These are phyloP conservation scores for Tetranychus cinnabarinus DNA, from an alignment of 1,140 invertebrate genomes.

Conservation along the genomic window DNA sequence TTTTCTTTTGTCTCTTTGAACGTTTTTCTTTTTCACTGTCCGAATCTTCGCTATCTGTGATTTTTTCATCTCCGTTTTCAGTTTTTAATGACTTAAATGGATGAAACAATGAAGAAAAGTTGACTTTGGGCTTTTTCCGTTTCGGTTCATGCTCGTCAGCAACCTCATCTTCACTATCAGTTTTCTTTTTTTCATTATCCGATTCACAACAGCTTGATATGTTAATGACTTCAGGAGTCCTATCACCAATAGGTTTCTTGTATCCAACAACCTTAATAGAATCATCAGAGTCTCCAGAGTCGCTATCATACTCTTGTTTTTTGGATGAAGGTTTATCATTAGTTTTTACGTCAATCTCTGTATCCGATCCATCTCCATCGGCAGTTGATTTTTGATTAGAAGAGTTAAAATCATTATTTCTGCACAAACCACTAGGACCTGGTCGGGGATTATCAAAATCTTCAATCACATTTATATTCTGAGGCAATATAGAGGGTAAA, in stretches of 20 bases:
- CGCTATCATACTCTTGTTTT: slow-evolving; percentile 3
- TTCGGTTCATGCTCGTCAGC: too few species aligned
- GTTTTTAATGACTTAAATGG: too few species aligned
- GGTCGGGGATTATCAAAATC: slow-evolving; percentile 4
- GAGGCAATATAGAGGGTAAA: too few species aligned
- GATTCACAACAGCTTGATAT: slow-evolving; percentile 9
- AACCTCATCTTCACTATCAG: not conserved
- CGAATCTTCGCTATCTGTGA: too few species aligned
- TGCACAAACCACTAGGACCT: not conserved
- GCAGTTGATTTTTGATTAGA: not conserved
- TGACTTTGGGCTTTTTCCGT: too few species aligned
- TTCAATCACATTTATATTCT: slow-evolving; percentile 1
- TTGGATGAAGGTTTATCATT: not conserved
- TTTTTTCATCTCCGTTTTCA: too few species aligned
- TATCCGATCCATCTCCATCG: slow-evolving; percentile 2
- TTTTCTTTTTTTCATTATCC: not conserved
- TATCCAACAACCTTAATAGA: slow-evolving; percentile 21
- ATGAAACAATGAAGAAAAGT: too few species aligned
- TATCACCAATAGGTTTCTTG: slow-evolving; percentile 27
- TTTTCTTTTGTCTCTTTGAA: too few species aligned
- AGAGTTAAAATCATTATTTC: not conserved
- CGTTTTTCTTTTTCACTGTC: too few species aligned
- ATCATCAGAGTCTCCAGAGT: not conserved
- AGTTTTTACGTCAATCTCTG: slow-evolving; percentile 12
- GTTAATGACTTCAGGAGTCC: slow-evolving; percentile 28